Base-by-base conservation (phyloP, 1,140 invertebrate species). In the Drosophila parvula region DNA sequence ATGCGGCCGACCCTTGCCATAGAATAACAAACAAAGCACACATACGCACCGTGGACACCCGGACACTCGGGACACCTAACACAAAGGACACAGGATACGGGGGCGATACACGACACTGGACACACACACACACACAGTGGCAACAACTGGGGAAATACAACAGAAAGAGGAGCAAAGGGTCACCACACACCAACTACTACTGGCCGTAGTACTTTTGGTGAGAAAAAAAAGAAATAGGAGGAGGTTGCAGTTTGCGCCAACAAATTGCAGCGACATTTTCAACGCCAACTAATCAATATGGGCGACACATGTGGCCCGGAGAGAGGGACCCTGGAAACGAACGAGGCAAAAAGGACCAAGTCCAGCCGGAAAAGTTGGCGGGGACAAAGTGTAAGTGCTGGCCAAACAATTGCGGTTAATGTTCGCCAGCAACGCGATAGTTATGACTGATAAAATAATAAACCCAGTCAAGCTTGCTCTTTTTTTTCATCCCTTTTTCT, bases 381-480 rank as follows among this genome's bases (percentile, higher is more conserved):
- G 71, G 67, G 77, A 74, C 81, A 81, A 78, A 48, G 55, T 48
- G 76, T 64, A 79, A 84, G 77, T 89, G 84, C 84, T 84, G 55
- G 70, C 74, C 74, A 89, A 81, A 89, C 84, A 90, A 89, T 81
- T 89, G 84, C 85, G 80, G 85, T 79, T 89, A 89, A 89, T 89
- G 78, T 30, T 32, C 47, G 65, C 58, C 82, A 78, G 63, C 28
- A 73, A 50, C 74, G 78, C 81, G 81, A 89, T 84, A 84, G 81
- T 88, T 88, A 80, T 89, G 65, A 78, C 84, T 83, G 84, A 89
- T 89, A 88, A 88, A 83, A 89, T 88, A 88, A 86, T 79, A 86
- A 86, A 86, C 55, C 53, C 64, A 68, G 36, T 67, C 44, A 16
- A 38, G 22, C 27, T 16, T 32, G 40, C 22, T 27, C 14, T 14